A percentile compares a stretch with the other conserved stretches of the same genome.
phyloP scores from a whole-genome alignment of 2,888 invertebrate genomes.

The Tortricodes alternella region DNA sequence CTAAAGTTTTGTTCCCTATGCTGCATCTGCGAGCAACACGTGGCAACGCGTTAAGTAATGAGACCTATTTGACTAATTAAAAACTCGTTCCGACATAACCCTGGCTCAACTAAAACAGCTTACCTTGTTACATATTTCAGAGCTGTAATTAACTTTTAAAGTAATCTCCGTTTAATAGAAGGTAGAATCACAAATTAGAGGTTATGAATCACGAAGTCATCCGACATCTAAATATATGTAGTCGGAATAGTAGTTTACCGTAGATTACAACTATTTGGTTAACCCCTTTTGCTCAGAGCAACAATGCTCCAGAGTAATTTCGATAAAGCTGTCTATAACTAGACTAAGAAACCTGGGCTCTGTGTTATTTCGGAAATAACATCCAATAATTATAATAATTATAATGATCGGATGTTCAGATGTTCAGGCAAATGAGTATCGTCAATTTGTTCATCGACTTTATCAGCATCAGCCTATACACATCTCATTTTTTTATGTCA shows the following conservation, averaged over 20 bases:
- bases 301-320: slow-evolving; percentile 48
- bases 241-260: slow-evolving; percentile 52
- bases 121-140: slow-evolving; percentile 51
- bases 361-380: background rate
- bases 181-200: slow-evolving; percentile 54
- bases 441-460: too few relatives aligned
- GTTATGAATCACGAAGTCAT: slow-evolving; percentile 55
- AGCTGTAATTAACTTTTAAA: slow-evolving; percentile 46
- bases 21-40: slow-evolving; percentile 65
- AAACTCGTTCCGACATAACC: slow-evolving; percentile 57
- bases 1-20: slow-evolving; percentile 63
- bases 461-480: too few relatives aligned
- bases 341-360: slow-evolving; percentile 35
- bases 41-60: slow-evolving; percentile 70
- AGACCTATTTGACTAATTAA: slow-evolving; percentile 65
- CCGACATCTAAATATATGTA: slow-evolving; percentile 49
- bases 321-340: slow-evolving; percentile 45
- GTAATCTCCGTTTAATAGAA: slow-evolving; percentile 51
- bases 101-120: slow-evolving; percentile 57
- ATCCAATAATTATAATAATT: too few relatives aligned
- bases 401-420: background rate
- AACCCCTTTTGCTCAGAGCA: slow-evolving; percentile 48
- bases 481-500: too few relatives aligned
- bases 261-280: slow-evolving; percentile 49
- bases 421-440: too few relatives aligned